Evolutionary conservation across 2,888 invertebrate genomes (phyloP), one percentile per base, ranked within the genome.

Genomic region (Sinhomidia bicolor): DNA sequence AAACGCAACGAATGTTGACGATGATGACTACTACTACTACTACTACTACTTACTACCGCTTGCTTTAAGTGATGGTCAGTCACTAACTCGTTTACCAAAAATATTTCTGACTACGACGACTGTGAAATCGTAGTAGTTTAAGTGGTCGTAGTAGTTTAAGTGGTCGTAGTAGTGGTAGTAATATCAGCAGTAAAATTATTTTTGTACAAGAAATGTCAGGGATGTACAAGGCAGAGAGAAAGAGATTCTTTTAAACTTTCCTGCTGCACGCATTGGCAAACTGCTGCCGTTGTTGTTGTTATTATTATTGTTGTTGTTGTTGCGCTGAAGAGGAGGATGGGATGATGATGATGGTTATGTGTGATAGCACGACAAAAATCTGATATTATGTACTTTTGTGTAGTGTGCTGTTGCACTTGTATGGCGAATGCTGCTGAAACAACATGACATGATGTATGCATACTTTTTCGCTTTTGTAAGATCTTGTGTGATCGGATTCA

Each of bases 71-170:
- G 85, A 78, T 85, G 85, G 85, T 60, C 88, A 88, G 88, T 83
- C 88, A 78, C 82, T 83, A 82, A 87, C 87, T 87, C 81, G 87
- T 87, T 88, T 88, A 81, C 81, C 51, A 76, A 76, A 79, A 85
- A 71, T n/a, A 51, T 7, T 60, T 85, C 44, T 76, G 74, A 76
- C 84, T 84, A 76, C 71, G 57, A 65, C 26, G 41, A 47, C 54
- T n/a, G 62, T 62, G 20, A 78, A 78, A 54, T 57, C 26, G 71
- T 83, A 71, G 54, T 83, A 54, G 83, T 71, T 51, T 36, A 54
- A 81, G 83, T 71, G 36, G 41, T 62, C 20, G 32, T 12, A 44
- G 57, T 17, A 60, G 62, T n/a, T n/a, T n/a, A n/a, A n/a, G n/a
- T n/a, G n/a, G n/a, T n/a, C n/a, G 60, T 36, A 32, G 32, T 80